Percentiles rank a stretch among this genome's conserved stretches.
Evolutionary conservation across 2,888 invertebrate genomes (phyloP).

Genomic region (Parapristionchus giblindavisi): DNA sequence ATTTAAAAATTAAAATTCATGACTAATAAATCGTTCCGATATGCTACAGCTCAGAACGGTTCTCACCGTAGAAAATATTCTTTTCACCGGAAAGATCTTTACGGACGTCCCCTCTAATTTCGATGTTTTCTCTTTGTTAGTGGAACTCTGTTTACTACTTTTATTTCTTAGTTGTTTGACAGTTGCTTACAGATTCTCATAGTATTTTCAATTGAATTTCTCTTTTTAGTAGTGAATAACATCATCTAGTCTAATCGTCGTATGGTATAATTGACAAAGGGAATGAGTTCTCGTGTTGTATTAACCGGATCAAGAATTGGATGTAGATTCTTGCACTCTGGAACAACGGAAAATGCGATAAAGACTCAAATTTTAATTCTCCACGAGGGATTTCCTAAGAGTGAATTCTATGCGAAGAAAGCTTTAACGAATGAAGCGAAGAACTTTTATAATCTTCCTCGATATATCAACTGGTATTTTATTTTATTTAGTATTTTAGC

Average conservation of each 20-base stretch:
- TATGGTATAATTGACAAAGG: neutral
- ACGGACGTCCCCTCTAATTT: too few species aligned
- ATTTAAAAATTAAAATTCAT: neutral
- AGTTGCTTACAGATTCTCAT: too few species aligned
- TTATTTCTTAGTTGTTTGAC: too few species aligned
- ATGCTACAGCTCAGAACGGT: neutral
- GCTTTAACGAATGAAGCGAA: slow-evolving; percentile 14
- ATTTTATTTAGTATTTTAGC: neutral
- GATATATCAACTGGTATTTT: slow-evolving; percentile 8
- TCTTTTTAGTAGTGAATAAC: too few species aligned
- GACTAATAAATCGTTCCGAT: neutral
- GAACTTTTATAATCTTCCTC: slow-evolving; percentile 31
- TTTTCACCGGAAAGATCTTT: neutral
- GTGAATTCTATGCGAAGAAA: slow-evolving; percentile 36
- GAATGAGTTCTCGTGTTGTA: slow-evolving; percentile 1
- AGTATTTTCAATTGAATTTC: too few species aligned
- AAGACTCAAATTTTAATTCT: slow-evolving; percentile 32
- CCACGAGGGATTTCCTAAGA: slow-evolving; percentile 35
- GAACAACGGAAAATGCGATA: neutral
- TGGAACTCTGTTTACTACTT: too few species aligned
- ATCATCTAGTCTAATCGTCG: too few species aligned
- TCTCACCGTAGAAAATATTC: neutral
- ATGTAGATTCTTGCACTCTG: neutral
- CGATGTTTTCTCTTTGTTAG: too few species aligned
- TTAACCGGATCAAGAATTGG: neutral